phyloP scores from a whole-genome alignment of 2,797 vertebrate species.

The Amniataba percoides region DNA sequence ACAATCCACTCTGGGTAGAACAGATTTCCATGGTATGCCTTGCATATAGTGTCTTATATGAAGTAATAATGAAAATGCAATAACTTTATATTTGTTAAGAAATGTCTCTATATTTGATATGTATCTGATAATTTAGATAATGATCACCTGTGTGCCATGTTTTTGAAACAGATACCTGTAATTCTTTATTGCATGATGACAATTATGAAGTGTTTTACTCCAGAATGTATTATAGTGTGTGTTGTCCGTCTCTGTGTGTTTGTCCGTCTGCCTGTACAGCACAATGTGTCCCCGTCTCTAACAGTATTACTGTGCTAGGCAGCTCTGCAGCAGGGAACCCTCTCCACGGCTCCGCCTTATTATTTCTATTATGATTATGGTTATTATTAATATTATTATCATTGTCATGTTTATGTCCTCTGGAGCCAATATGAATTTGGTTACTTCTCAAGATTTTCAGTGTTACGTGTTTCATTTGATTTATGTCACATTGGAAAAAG shows the following conservation, averaged over 20 bases:
- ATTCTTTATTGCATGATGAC: slow-evolving; percentile 90
- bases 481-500: slow-evolving; percentile 11
- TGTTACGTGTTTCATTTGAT: slow-evolving; percentile 38
- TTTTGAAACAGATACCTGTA: slow-evolving; percentile 79
- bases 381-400: slow-evolving; percentile 31
- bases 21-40: slow-evolving; percentile 70
- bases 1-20: slow-evolving; percentile 52
- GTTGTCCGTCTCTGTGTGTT: slow-evolving; percentile 75
- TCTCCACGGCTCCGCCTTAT: slow-evolving; percentile 31
- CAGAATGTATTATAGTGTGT: slow-evolving; percentile 80
- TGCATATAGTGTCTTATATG: slow-evolving; percentile 79
- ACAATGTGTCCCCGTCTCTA: slow-evolving; percentile 82
- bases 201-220: slow-evolving; percentile 84
- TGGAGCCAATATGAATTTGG: slow-evolving; percentile 26
- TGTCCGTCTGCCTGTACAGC: slow-evolving; percentile 70
- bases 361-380: slow-evolving; percentile 37
- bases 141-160: slow-evolving; percentile 85
- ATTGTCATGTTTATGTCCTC: slow-evolving; percentile 40
- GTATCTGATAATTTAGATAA: slow-evolving; percentile 61
- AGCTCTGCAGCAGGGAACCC: slow-evolving; percentile 80
- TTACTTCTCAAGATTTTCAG: slow-evolving; percentile 11
- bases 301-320: slow-evolving; percentile 91
- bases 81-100: slow-evolving; percentile 81
- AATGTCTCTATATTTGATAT: slow-evolving; percentile 78
- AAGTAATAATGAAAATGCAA: slow-evolving; percentile 83